Percentiles rank a stretch among this genome's conserved stretches.
phyloP scores from a whole-genome alignment of 2,113 vertebrate genomes.

The Entelurus aequoreus region DNA sequence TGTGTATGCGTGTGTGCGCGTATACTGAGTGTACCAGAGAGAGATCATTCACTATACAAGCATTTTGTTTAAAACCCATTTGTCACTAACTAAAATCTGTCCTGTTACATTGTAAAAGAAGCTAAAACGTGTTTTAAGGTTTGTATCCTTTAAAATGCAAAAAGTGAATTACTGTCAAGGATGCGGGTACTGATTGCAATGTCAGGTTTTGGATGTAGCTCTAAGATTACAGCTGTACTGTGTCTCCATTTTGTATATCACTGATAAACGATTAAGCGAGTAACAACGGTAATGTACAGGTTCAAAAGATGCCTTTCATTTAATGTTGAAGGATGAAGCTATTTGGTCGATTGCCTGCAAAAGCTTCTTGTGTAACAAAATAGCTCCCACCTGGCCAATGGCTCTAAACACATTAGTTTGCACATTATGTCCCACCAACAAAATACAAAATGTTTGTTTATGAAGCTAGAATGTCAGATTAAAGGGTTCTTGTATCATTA shows the following conservation, averaged over 20 bases:
- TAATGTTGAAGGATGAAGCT: conserved; percentile 23
- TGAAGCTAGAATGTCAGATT: too few species aligned
- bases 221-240: too few species aligned
- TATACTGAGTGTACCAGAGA: not conserved
- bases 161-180: too few species aligned
- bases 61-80: conserved; percentile 10
- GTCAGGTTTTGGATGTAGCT: too few species aligned
- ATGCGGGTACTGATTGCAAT: too few species aligned
- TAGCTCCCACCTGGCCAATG: conserved; percentile 24
- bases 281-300: not conserved
- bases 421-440: conserved; percentile 2
- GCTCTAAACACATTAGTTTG: conserved; percentile 10
- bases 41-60: conserved; percentile 13
- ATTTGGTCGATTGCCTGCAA: conserved; percentile 24
- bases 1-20: conserved; percentile 1
- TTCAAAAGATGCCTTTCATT: conserved; percentile 32
- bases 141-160: too few species aligned
- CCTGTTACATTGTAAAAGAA: conserved; percentile 8
- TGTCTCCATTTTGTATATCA: too few species aligned
- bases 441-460: too few species aligned
- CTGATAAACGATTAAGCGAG: too few species aligned
- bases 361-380: conserved; percentile 17
- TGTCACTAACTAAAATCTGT: conserved; percentile 10
- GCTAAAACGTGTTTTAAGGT: conserved; percentile 5
- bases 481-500: too few species aligned